phyloP scores from a whole-genome alignment of 2,888 invertebrate genomes.

The Saturnia pavonia region DNA sequence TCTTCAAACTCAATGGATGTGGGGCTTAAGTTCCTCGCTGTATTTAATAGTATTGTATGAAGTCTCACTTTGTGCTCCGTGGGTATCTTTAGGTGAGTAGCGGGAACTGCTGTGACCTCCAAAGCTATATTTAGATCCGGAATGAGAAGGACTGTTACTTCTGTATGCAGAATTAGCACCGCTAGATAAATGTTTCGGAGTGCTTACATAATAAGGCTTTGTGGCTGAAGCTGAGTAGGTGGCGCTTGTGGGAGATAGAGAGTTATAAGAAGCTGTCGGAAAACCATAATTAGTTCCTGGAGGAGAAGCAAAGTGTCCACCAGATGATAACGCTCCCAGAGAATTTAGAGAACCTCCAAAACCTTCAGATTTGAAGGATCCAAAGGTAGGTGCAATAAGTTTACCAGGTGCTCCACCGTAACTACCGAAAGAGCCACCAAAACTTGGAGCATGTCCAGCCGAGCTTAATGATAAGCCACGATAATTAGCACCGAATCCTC shows the following conservation, averaged over 20 bases:
- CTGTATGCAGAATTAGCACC: conserved; percentile 61
- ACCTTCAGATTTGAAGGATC: conserved; percentile 58
- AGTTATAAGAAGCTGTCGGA: conserved; percentile 53
- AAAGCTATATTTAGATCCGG: conserved; percentile 64
- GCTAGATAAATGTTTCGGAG: conserved; percentile 54
- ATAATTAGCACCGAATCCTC: conserved; percentile 42
- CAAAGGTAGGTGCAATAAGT: conserved; percentile 53
- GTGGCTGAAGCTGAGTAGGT: conserved; percentile 60
- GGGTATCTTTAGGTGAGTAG: conserved; percentile 61
- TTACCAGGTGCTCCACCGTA: conserved; percentile 60
- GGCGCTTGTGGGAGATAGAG: conserved; percentile 39
- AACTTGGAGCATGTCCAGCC: conserved; percentile 51
- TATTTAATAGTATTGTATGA: conserved; percentile 78
- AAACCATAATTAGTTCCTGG: conserved; percentile 61
- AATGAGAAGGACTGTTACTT: conserved; percentile 59
- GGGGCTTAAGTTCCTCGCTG: conserved; percentile 73
- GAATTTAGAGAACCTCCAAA: conserved; percentile 55
- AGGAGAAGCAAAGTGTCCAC: conserved; percentile 59
- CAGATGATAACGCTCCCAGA: conserved; percentile 56
- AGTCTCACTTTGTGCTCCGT: conserved; percentile 69
- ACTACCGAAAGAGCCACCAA: conserved; percentile 53
- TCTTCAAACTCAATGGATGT: conserved; percentile 46
- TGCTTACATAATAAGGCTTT: conserved; percentile 60
- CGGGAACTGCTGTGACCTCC: conserved; percentile 51
- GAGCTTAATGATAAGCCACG: conserved; percentile 46